phyloP scores from a whole-genome alignment of 2,113 vertebrate species.

The Hyaena hyaena region DNA sequence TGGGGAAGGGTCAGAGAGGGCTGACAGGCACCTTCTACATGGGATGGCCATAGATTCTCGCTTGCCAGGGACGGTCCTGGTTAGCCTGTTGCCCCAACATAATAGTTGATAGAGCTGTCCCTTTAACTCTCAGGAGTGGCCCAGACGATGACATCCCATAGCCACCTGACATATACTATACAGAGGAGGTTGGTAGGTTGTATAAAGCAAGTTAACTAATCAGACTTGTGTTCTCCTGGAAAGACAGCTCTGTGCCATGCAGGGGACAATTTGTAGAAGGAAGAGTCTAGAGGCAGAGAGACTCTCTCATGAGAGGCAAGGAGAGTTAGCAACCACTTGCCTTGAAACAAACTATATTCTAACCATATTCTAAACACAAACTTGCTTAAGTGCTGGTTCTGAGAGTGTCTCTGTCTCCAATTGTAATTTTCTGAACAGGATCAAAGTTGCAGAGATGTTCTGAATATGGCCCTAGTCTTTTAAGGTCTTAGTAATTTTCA shows the following conservation, averaged over 20 bases:
- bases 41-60: neutral
- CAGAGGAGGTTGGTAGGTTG: neutral
- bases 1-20: neutral
- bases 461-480: neutral
- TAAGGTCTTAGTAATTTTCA: constrained; percentile 24
- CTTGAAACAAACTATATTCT: constrained; percentile 19
- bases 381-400: neutral
- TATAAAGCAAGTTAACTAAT: neutral
- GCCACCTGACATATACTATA: neutral
- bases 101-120: neutral
- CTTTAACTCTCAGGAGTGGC: neutral
- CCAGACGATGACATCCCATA: neutral
- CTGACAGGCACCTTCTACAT: neutral
- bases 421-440: constrained; percentile 5
- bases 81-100: neutral
- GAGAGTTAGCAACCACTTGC: neutral
- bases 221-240: neutral
- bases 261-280: neutral
- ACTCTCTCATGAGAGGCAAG: neutral
- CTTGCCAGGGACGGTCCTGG: neutral
- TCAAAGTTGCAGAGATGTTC: neutral
- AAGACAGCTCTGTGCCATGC: neutral
- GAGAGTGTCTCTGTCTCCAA: neutral
- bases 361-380: neutral
- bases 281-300: neutral